Evolutionary conservation across 2,113 vertebrate species (phyloP), one percentile per base, ranked within the genome.

Genomic region (Acanthochromis polyacanthus): DNA sequence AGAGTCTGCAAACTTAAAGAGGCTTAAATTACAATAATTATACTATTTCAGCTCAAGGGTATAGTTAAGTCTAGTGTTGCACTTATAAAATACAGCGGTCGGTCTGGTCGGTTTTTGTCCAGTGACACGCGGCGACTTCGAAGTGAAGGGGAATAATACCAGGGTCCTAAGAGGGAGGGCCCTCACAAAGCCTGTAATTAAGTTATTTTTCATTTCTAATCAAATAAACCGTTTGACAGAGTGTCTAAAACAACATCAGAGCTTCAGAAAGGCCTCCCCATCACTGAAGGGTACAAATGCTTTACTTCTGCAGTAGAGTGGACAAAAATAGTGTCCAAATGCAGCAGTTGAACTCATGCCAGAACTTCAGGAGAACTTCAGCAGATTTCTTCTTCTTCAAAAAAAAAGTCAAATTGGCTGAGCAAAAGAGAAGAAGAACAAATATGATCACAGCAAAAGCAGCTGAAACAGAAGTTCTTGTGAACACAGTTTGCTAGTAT

Each of bases 51-150:
- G 67, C 78, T 60, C 30, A 50, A 62, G 63, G 68, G 71, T 50
- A 19, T 51, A 22, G n/a, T 79, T 76, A 73, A 32, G 52, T 72
- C 59, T 70, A 53, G 45, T 74, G 4, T 79, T 80, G 58, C 62
- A 16, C 51, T 79, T 80, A 45, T 79, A 59, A 69, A 81, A 79
- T 65, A 17, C 50, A 74, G 28, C 40, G 50, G 15, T 32, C n/a
- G 9, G 10, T n/a, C 25, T 59, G 59, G 48, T 81, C 15, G 60
- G 61, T 75, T 45, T 74, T 50, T 40, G 48, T 75, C 40, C 32
- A 3, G 11, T 64, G 52, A 62, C 55, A 57, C 55, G 32, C 22
- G 1, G 15, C 10, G 55, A 5, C 52, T 25, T 25, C 12, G 4
- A 14, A 55, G 1, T 23, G 22, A 55, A 6, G 51, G 51, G n/a